Base-by-base conservation (phyloP, 2,797 vertebrate genomes). In the Phalanger gymnotis region DNA sequence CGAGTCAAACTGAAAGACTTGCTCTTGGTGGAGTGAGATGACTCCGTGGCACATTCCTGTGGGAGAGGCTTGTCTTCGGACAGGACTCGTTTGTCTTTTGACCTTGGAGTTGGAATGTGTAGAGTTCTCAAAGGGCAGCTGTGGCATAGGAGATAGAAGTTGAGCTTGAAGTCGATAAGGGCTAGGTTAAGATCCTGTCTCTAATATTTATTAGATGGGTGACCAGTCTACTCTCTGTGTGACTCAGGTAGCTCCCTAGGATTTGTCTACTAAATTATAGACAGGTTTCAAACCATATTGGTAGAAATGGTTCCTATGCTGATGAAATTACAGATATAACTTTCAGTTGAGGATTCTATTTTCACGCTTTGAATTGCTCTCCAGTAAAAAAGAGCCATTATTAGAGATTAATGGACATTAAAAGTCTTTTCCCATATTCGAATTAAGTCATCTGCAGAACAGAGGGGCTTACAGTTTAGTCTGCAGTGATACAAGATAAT, bases 31-130 rank as follows among this genome's bases (percentile, higher is more conserved):
- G 92, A 96, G 73, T 96, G 97, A 27, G 90, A 0, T 91, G 56
- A 13, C 81, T 94, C 51, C 19, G 92, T 92, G 66, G 91, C 92
- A 92, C n/a, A 12, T 81, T 52, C 1, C 54, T 56, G 0, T 57
- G 53, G 5, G 28, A 52, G 54, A 55, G 73, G 66, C 51, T n/a
- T 81, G 0, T 92, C 96, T 81, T 95, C 66, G 93, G n/a, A 52
- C 55, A n/a, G 94, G 92, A 40, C 28, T 96, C 96, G 31, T 93
- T 96, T 95, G 66, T 73, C 56, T 54, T 52, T 31, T 53, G 13
- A 51, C 13, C 5, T 52, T 13, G 40, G 7, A 16, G 92, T 94
- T 57, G 11, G 13, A 53, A 93, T 30, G 22, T 54, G 53, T 51
- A 51, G 5, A 47, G 14, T 54, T 1, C 55, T 3, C 14, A 11